Evolutionary conservation across 2,113 vertebrate genomes (phyloP).

Genomic region (Sebastes schlegelii): DNA sequence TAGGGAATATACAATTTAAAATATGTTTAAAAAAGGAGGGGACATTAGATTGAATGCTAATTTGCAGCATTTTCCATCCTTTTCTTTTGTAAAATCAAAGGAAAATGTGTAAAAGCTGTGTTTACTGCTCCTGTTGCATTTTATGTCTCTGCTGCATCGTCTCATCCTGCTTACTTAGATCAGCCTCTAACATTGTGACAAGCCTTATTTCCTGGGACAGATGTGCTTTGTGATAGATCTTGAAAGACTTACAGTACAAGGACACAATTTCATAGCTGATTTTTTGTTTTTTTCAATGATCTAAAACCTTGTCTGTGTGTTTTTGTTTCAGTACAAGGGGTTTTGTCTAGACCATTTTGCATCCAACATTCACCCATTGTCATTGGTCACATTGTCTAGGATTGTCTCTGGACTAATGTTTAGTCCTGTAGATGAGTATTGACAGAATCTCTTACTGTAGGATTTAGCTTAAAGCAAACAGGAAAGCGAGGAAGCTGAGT

Average conservation of each 20-base stretch:
- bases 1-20: background rate
- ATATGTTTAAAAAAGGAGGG: background rate
- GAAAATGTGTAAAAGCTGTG: background rate
- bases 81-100: background rate
- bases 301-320: background rate
- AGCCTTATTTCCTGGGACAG: background rate
- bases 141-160: background rate
- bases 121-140: background rate
- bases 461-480: constrained; percentile 3
- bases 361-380: background rate
- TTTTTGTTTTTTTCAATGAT: background rate
- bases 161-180: background rate
- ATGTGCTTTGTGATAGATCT: background rate
- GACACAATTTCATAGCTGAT: background rate
- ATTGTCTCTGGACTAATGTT: too few relatives aligned
- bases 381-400: too few relatives aligned
- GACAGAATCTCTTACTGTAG: background rate
- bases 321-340: background rate
- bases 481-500: background rate
- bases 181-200: background rate
- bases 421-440: background rate
- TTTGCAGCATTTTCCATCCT: background rate
- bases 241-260: background rate
- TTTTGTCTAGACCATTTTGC: background rate
- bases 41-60: background rate